A percentile compares a stretch with the other conserved stretches of the same genome.
Evolutionary conservation across 2,888 invertebrate genomes (phyloP).

Genomic region (Labia minor): DNA sequence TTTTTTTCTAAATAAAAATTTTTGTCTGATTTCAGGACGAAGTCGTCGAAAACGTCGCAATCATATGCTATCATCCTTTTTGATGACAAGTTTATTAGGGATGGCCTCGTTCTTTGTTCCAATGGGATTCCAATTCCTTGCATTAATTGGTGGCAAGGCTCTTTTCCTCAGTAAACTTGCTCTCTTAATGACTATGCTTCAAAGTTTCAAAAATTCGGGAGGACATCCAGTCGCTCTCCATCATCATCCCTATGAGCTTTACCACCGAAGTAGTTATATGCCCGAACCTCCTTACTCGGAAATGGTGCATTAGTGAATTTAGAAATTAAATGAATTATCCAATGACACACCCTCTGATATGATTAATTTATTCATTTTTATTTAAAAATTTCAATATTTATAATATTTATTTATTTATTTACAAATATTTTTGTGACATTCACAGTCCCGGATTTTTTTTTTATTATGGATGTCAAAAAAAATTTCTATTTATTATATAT

Average conservation of each 20-base stretch:
- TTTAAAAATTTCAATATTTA: no score
- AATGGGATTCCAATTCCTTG: constrained; percentile 74
- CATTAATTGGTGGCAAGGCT: constrained; percentile 71
- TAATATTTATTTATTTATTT: no score
- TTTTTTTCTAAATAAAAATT: no score
- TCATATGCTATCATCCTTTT: constrained; percentile 53
- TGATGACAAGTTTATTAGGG: constrained; percentile 67
- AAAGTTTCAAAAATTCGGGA: constrained; percentile 61
- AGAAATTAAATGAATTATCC: no score
- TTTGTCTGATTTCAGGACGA: neutral
- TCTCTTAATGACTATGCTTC: constrained; percentile 63
- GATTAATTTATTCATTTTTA: no score
- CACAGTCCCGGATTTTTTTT: no score
- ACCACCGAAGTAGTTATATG: constrained; percentile 13
- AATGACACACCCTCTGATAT: no score
- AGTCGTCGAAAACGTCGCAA: constrained; percentile 45
- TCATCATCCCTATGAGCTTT: constrained; percentile 3
- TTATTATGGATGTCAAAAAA: no score
- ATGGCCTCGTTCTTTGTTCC: constrained; percentile 66
- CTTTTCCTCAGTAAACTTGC: constrained; percentile 71
- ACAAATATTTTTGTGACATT: no score
- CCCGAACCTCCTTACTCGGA: neutral
- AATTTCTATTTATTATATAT: no score
- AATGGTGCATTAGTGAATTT: no score
- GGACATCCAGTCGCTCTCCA: neutral